These are phyloP conservation scores for Drosophila koepferae DNA, from an alignment of 2,888 invertebrate species.

Conservation along the genomic window DNA sequence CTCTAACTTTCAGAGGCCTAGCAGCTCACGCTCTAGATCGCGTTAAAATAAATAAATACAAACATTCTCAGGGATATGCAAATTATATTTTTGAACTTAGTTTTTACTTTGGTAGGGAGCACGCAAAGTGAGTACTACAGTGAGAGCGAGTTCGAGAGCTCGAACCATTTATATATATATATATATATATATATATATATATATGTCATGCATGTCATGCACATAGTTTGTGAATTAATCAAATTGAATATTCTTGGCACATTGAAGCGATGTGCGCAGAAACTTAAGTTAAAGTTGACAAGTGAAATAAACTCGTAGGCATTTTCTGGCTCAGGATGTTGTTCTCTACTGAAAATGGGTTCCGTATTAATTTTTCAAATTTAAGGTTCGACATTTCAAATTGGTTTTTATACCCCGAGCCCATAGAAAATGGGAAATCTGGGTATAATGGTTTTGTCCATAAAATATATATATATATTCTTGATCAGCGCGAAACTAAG, in stretches of 20 bases:
- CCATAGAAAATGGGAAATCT: no score
- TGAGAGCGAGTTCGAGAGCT: not conserved
- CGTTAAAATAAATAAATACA: slow-evolving; percentile 1
- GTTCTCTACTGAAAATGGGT: not conserved
- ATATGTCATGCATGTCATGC: not conserved
- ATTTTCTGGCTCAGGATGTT: no score
- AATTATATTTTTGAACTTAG: slow-evolving; percentile 24
- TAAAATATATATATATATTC: no score
- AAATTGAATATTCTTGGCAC: slow-evolving; percentile 15
- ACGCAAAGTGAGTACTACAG: not conserved
- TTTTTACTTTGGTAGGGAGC: slow-evolving; percentile 5
- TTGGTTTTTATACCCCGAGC: no score
- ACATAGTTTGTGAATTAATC: slow-evolving; percentile 6
- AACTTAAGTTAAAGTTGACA: not conserved
- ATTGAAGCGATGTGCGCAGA: not conserved
- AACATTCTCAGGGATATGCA: slow-evolving; percentile 27
- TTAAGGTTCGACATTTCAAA: no score
- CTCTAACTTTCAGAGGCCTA: not conserved
- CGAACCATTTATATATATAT: not conserved
- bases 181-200: not conserved
- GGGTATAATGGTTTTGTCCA: no score
- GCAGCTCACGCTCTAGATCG: slow-evolving; percentile 9
- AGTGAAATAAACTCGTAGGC: not conserved
- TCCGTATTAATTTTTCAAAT: no score
- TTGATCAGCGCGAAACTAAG: no score